A percentile compares a stretch with the other conserved stretches of the same genome.
These are phyloP conservation scores for Drosophila punjabiensis DNA, from an alignment of 1,140 invertebrate species.

Conservation along the genomic window DNA sequence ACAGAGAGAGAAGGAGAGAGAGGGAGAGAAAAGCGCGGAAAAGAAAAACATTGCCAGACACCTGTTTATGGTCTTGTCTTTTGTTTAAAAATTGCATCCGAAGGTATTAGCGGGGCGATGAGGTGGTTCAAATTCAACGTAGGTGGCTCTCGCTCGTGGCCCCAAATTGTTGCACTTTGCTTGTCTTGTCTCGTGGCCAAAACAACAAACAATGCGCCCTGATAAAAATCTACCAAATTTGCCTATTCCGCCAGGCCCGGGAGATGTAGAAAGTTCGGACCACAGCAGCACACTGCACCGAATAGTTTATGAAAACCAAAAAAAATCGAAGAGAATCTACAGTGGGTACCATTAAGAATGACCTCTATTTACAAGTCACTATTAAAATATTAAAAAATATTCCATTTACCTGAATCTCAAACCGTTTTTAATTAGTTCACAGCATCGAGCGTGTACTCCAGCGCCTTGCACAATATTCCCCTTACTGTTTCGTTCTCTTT, in stretches of 20 bases:
- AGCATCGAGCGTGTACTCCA: neutral
- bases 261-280: constrained; percentile 61
- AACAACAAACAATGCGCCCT: constrained; percentile 62
- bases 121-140: constrained; percentile 41
- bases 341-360: neutral
- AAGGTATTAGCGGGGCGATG: too few species aligned
- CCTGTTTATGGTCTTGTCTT: constrained; percentile 45
- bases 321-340: constrained; percentile 34
- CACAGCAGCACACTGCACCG: constrained; percentile 24
- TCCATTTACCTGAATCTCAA: neutral
- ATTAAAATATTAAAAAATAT: neutral
- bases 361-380: neutral
- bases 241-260: constrained; percentile 49
- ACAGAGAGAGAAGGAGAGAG: constrained; percentile 20
- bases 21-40: constrained; percentile 39
- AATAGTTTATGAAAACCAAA: constrained; percentile 50
- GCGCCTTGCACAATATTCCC: constrained; percentile 44
- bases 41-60: constrained; percentile 41
- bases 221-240: constrained; percentile 76
- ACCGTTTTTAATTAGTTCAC: neutral
- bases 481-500: constrained; percentile 28
- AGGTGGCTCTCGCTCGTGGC: constrained; percentile 68
- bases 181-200: constrained; percentile 60
- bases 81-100: constrained; percentile 43
- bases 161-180: constrained; percentile 75